These are phyloP conservation scores for Acanthornis magna DNA, from an alignment of 2,797 vertebrate species.

Conservation along the genomic window DNA sequence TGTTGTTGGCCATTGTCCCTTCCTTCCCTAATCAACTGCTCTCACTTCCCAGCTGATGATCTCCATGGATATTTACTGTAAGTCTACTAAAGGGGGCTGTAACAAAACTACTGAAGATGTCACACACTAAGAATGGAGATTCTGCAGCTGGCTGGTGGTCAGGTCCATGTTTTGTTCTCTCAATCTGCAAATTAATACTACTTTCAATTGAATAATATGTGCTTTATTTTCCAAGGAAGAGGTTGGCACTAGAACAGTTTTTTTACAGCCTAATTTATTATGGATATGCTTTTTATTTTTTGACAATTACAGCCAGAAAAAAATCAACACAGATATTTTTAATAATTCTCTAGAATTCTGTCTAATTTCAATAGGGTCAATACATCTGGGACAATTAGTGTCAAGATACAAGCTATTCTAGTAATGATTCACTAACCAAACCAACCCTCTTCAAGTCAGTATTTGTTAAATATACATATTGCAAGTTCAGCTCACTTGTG, in stretches of 20 bases:
- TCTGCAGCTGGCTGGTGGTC: fast-evolving
- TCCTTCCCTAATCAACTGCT: neutral
- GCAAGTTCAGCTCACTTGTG: neutral
- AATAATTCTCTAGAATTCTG: neutral
- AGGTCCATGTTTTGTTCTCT: neutral
- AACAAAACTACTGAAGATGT: neutral
- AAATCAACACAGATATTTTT: neutral
- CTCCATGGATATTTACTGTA: neutral
- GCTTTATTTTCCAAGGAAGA: neutral
- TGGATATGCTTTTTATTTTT: neutral
- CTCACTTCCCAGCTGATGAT: neutral
- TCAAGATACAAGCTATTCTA: neutral
- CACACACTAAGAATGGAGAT: neutral
- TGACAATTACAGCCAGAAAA: neutral
- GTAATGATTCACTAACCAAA: neutral
- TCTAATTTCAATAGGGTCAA: neutral
- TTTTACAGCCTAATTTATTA: neutral
- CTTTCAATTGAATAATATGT: neutral
- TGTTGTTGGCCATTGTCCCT: neutral
- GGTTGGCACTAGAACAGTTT: neutral
- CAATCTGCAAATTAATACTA: neutral
- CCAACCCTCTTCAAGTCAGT: neutral
- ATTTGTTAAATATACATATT: neutral
- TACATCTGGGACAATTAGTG: neutral
- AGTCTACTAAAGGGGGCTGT: neutral